A percentile compares a stretch with the other conserved stretches of the same genome.
Conservation (phyloP, 2,113 vertebrate species). For the Urocolius indicus region DNA sequence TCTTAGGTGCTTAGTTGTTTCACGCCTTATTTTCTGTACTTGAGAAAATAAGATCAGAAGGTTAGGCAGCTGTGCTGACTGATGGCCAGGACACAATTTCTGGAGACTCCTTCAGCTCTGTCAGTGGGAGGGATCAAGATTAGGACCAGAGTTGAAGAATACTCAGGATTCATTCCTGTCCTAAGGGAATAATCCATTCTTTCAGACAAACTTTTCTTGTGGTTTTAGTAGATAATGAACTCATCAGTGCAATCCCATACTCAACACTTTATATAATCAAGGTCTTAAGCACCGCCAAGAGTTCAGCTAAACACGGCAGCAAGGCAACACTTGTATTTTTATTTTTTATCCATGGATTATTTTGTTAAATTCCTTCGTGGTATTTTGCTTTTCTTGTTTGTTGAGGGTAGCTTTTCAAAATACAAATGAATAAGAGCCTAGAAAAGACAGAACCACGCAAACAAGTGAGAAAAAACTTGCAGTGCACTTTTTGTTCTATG, state of each 20-base stretch:
- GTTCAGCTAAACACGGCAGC: not conserved
- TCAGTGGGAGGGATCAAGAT: not conserved
- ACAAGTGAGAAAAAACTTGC: not conserved
- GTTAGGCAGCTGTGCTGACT: not conserved
- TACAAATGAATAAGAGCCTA: not conserved
- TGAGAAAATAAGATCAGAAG: not conserved
- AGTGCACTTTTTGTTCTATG: not conserved
- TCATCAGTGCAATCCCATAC: not conserved
- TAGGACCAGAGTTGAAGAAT: not conserved
- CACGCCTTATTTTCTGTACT: not conserved
- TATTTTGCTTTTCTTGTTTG: not conserved
- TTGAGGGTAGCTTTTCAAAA: conserved; percentile 13
- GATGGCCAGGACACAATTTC: not conserved
- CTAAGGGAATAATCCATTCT: not conserved
- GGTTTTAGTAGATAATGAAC: not conserved
- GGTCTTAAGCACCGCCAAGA: not conserved
- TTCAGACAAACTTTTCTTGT: not conserved
- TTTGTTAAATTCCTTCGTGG: not conserved
- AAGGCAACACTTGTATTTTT: not conserved
- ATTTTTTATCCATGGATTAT: not conserved
- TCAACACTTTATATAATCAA: not conserved
- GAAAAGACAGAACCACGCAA: not conserved
- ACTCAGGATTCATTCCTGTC: not conserved
- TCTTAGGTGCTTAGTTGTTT: not conserved
- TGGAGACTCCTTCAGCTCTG: not conserved